Conservation (phyloP, 2,113 vertebrate genomes). For the Ursus arctos region DNA sequence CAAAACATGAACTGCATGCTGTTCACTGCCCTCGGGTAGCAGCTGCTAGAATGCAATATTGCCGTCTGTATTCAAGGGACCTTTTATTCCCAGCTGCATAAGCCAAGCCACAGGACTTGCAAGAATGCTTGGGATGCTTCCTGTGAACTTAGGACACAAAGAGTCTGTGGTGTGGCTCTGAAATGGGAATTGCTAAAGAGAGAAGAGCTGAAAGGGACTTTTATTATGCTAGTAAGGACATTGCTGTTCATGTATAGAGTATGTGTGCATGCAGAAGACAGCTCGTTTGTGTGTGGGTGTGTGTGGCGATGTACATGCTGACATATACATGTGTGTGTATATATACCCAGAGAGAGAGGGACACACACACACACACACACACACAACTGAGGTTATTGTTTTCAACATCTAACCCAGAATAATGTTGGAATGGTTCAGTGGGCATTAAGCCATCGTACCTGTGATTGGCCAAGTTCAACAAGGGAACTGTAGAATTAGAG, state of each 20-base stretch:
- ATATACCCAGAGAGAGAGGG: not conserved
- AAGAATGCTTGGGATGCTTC: slow-evolving; percentile 73
- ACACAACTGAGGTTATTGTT: slow-evolving; percentile 61
- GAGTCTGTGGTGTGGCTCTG: slow-evolving; percentile 55
- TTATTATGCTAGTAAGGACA: slow-evolving; percentile 4
- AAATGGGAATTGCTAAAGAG: slow-evolving; percentile 31
- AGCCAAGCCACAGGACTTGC: slow-evolving; percentile 74
- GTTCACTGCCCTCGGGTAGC: slow-evolving; percentile 50
- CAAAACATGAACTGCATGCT: not conserved
- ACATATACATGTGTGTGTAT: not conserved
- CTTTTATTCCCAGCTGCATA: slow-evolving; percentile 74
- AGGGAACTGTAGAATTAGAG: slow-evolving; percentile 29
- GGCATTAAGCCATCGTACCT: slow-evolving; percentile 49
- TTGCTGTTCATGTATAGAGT: not conserved
- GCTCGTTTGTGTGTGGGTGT: not conserved
- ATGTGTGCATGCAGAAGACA: not conserved
- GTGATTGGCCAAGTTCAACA: slow-evolving; percentile 48
- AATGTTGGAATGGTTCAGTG: not conserved
- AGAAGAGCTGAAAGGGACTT: slow-evolving; percentile 44
- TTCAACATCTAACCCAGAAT: slow-evolving; percentile 33
- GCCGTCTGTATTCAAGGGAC: slow-evolving; percentile 61
- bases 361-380: not conserved
- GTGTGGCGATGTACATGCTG: not conserved
- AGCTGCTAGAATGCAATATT: slow-evolving; percentile 57
- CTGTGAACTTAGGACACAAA: slow-evolving; percentile 55